Base-by-base conservation (phyloP, 2,888 invertebrate species). In the Lasioglossum villosulum region DNA sequence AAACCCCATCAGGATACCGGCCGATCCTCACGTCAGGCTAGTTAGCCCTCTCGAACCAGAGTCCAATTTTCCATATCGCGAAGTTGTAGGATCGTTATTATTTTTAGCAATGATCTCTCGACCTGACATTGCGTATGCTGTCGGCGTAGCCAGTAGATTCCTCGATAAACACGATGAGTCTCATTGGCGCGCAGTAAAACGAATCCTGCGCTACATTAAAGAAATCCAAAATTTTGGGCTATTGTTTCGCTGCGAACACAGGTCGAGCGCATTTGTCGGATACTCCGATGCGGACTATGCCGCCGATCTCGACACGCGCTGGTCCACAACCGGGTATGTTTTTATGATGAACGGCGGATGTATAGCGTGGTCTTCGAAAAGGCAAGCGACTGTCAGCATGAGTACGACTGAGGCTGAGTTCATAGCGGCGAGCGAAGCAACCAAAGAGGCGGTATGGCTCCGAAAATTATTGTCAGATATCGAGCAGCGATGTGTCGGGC, bases 321-420 rank as follows among this genome's bases (percentile, higher is more conserved):
- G 19, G n/a, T 74, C 56, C 2, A 74, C 56, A 1, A 19, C 56
- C 4, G 74, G 39, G 1, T 74, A 74, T 30, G n/a, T 74, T n/a
- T 74, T 37, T 37, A 23, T 56, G 1, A n/a, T 37, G 10, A 34
- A 56, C 1, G 74, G 37, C 5, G 74, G 56, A 37, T 56, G 37
- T 5, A n/a, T 74, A 1, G 56, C 56, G 0, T 74, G 74, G 74
- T 34, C 34, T 2, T 37, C 74, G 34, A 30, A 37, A 4, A n/a
- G 37, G 6, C 74, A 56, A 12, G 56, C 37, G 0, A 19, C 30
- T 8, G 73, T 73, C 48, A 48, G 48, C 8, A 4, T 73, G 48
- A 30, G 27, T 30, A 73, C 37, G 30, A 34, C 74, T 23, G 74
- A 74, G 14, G 74, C 74, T 2, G 37, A 74, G 14, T 74, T 73